Conservation (phyloP, 2,113 vertebrate genomes). For the Petrocephalus microphthalmus region DNA sequence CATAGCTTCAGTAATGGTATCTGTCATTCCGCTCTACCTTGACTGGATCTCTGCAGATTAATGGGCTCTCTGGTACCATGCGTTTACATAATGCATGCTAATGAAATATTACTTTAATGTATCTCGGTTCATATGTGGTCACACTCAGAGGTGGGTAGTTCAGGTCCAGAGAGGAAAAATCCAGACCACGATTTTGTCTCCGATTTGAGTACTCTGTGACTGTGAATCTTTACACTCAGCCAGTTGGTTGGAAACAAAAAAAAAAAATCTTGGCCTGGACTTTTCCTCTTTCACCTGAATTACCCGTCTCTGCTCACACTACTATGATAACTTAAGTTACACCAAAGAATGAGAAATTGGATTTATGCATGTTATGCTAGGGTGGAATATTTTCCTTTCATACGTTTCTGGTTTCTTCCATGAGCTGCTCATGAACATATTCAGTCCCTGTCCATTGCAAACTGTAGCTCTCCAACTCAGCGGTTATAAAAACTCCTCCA, state of each 20-base stretch:
- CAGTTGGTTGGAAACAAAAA: background rate
- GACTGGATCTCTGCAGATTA: background rate
- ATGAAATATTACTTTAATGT: slow-evolving; percentile 15
- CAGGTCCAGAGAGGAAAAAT: background rate
- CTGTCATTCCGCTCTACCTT: background rate
- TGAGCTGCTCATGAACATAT: background rate
- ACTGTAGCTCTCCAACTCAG: background rate
- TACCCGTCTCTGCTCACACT: background rate
- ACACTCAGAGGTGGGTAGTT: background rate
- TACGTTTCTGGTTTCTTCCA: background rate
- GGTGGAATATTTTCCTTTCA: background rate
- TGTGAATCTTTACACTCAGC: background rate
- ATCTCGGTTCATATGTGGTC: background rate
- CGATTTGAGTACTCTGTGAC: background rate
- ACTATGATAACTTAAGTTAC: background rate
- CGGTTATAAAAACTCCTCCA: background rate
- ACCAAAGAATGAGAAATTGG: background rate
- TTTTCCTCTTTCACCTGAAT: background rate
- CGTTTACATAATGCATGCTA: slow-evolving; percentile 9
- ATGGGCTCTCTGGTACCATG: background rate
- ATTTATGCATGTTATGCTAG: background rate
- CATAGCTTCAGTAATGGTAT: background rate
- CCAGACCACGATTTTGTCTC: background rate
- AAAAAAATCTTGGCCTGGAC: background rate
- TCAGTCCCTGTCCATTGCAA: background rate